Evolutionary conservation across 1,140 invertebrate genomes (phyloP), one percentile per base, ranked within the genome.

Genomic region (Drosophila sucinea): DNA sequence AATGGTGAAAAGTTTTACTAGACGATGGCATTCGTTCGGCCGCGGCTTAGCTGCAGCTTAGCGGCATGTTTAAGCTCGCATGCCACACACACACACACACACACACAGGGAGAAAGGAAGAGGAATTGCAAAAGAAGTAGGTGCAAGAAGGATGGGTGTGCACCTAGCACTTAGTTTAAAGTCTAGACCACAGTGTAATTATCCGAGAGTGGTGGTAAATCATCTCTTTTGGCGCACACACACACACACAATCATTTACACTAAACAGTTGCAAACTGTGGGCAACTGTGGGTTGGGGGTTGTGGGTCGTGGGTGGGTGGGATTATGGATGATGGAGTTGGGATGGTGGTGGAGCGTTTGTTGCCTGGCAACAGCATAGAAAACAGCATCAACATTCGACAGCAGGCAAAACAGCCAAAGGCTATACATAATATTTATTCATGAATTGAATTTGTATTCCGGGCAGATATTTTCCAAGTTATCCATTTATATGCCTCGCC

Each of bases 361-460:
- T 35, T 35, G 35, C 70, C 72, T 47, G 64, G 58, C 40, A 51
- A 62, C 47, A 55, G 63, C 63, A 67, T 56, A 77, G 61, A 82
- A 76, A 81, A 79, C 61, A 67, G 66, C 60, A 40, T 41, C 40
- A 61, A 61, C 57, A 69, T 60, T 60, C 55, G 56, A 40, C 73
- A 65, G 67, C 55, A 55, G 58, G 58, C 72, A 70, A 77, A 76
- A 54, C 67, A 77, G 75, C 75, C 73, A 73, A 68, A 79, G 73
- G 77, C 84, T 67, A 67, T 70, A 79, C 77, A 84, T 90, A 74
- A 81, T 90, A 89, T 89, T 84, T 90, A 90, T 89, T 90, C 84
- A 90, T 90, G 84, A 89, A 84, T 90, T 84, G 85, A 89, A 89
- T 89, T 89, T 89, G 77, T 89, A 90, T 90, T 90, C 84, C 77